These are phyloP conservation scores for Drosophila albomicans DNA, from an alignment of 1,140 invertebrate genomes.

Conservation along the genomic window DNA sequence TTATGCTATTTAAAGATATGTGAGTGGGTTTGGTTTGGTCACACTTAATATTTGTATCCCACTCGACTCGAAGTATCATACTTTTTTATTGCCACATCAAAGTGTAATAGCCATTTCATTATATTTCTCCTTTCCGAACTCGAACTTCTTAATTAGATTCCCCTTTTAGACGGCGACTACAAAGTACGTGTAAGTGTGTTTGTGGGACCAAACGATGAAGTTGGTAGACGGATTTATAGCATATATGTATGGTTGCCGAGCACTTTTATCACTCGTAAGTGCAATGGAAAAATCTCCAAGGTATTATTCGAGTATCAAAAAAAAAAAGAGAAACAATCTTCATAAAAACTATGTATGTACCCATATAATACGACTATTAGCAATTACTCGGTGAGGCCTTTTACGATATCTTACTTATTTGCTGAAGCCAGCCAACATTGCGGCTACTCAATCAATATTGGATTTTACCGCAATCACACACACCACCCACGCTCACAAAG, in stretches of 20 bases:
- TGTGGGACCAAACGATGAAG: not conserved
- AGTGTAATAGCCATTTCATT: too few species aligned
- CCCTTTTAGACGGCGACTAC: not conserved
- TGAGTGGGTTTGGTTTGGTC: too few species aligned
- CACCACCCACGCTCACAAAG: conserved; percentile 20
- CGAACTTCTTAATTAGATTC: not conserved
- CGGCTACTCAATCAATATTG: conserved; percentile 79
- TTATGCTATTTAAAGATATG: too few species aligned
- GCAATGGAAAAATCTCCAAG: conserved; percentile 45
- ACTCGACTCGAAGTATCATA: too few species aligned
- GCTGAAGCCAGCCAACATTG: conserved; percentile 61
- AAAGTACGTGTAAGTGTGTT: not conserved
- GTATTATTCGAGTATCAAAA: conserved; percentile 48
- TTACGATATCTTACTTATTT: conserved; percentile 74
- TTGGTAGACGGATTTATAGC: conserved; percentile 39
- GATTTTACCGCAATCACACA: conserved; percentile 49
- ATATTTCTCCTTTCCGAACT: too few species aligned
- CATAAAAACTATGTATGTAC: conserved; percentile 56
- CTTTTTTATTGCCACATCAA: too few species aligned
- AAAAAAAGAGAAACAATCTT: conserved; percentile 61
- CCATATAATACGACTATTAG: conserved; percentile 56
- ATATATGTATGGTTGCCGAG: not conserved
- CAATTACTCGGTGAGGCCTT: conserved; percentile 61
- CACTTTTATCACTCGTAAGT: conserved; percentile 57
- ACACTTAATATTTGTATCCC: too few species aligned